phyloP scores from a whole-genome alignment of 2,113 vertebrate species.

The Phaetusa simplex region DNA sequence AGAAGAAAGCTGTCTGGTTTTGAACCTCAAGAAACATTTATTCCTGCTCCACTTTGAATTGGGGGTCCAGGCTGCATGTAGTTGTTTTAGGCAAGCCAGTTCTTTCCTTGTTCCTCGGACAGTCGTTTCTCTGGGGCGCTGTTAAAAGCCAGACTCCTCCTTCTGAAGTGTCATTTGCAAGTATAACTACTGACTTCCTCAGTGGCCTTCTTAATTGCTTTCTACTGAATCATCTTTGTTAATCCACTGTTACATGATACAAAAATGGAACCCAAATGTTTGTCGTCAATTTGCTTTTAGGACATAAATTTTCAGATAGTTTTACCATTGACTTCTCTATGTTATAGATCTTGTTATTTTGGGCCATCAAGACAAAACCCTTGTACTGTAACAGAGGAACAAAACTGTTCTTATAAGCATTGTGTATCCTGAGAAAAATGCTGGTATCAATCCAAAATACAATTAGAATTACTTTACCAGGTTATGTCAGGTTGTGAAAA shows the following conservation, averaged over 20 bases:
- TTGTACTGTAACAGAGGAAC: neutral
- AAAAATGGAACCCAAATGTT: conserved; percentile 25
- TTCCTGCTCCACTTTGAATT: neutral
- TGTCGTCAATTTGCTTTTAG: conserved; percentile 46
- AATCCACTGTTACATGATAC: conserved; percentile 2
- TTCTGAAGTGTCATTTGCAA: neutral
- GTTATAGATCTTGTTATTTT: neutral
- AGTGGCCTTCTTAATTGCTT: conserved; percentile 10
- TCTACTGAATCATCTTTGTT: conserved; percentile 4
- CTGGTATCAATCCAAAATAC: conserved; percentile 59
- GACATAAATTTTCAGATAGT: neutral
- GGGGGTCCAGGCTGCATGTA: neutral
- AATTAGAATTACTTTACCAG: conserved; percentile 61
- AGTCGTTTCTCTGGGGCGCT: neutral
- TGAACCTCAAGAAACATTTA: neutral
- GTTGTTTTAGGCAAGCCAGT: neutral
- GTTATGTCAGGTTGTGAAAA: conserved; percentile 62
- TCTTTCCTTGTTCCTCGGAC: neutral
- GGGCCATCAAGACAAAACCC: neutral
- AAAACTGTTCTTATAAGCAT: conserved; percentile 5
- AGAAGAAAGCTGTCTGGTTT: neutral
- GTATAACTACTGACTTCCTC: neutral
- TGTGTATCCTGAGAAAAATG: conserved; percentile 40
- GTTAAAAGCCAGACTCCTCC: neutral
- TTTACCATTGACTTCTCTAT: conserved; percentile 35